Base-by-base conservation (phyloP, 2,888 invertebrate species). In the Amphiduros pacificus region DNA sequence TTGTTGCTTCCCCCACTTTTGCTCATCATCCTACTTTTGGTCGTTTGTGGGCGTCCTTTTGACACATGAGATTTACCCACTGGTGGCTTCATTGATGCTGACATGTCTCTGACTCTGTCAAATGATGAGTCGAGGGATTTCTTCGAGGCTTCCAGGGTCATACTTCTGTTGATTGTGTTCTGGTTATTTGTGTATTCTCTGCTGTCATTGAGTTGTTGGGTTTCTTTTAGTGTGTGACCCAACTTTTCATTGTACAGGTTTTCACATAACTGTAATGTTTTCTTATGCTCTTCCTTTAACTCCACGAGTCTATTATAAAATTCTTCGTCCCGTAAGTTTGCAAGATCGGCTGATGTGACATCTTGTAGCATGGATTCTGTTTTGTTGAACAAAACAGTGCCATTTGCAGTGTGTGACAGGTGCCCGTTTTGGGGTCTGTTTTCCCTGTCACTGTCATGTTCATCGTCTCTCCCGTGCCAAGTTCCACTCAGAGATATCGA, bases 271-370 rank as follows among this genome's bases (percentile, higher is more conserved):
- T 74, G 64, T 27, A 81, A 56, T 14, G 77, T 76, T 67, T 77
- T 78, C 60, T 73, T 74, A 58, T 81, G 79, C 61, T 79, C 77
- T 36, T 71, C 70, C 66, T 79, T 80, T 11, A 81, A 67, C 40
- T 77, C 65, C 20, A 71, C 58, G 4, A 81, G 67, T 63, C 73
- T 75, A 20, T 72, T 66, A 66, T 79, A 80, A 65, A 81, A 81
- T 60, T 77, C 75, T 22, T 76, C 78, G 60, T 77, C 77, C 5
- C 73, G 69, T 28, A 78, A 59, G 36, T 71, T 69, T 50, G 69
- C 65, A 22, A 77, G 65, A 32, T 77, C 70, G 31, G 55, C 40
- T 20, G 57, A 41, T 58, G 58, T 51, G 20, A 58, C 29, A 36
- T 58, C 50, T 24, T 51, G 58, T 3, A 58, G 20, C 58, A 58